These are phyloP conservation scores for Melanotaenia duboulayi DNA, from an alignment of 2,113 vertebrate species.

Conservation along the genomic window DNA sequence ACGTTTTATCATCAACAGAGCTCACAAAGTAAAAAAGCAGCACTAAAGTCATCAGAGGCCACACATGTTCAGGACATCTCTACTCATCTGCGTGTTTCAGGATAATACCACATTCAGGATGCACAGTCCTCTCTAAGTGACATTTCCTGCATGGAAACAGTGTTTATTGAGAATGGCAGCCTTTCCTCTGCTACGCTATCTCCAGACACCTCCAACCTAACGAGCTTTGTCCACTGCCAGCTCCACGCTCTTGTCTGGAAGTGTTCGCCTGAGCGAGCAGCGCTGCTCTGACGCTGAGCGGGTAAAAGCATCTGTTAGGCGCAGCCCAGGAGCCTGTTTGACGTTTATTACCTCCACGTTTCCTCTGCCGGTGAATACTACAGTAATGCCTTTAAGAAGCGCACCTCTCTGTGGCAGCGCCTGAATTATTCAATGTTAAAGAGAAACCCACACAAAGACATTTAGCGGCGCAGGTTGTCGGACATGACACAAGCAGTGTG, in stretches of 20 bases:
- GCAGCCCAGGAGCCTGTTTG: slow-evolving; percentile 76
- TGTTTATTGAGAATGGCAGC: slow-evolving; percentile 82
- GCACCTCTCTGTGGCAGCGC: slow-evolving; percentile 78
- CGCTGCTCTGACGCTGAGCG: slow-evolving; percentile 76
- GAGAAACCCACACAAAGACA: slow-evolving; percentile 77
- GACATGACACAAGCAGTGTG: slow-evolving; percentile 79
- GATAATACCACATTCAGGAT: slow-evolving; percentile 62
- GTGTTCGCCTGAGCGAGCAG: slow-evolving; percentile 77
- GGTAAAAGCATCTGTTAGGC: slow-evolving; percentile 87
- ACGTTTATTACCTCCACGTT: slow-evolving; percentile 82
- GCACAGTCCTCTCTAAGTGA: slow-evolving; percentile 72
- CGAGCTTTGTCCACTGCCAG: slow-evolving; percentile 84
- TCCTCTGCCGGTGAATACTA: slow-evolving; percentile 82
- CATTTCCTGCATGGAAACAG: slow-evolving; percentile 77
- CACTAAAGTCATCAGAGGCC: slow-evolving; percentile 24
- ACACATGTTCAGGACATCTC: slow-evolving; percentile 66
- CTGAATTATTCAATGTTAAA: slow-evolving; percentile 87
- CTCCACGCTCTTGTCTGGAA: slow-evolving; percentile 71
- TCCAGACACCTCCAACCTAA: slow-evolving; percentile 84
- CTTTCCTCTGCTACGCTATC: slow-evolving; percentile 78
- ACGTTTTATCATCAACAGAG: slow-evolving; percentile 46
- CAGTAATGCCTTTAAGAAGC: slow-evolving; percentile 79
- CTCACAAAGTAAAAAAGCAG: slow-evolving; percentile 27
- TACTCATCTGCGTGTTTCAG: slow-evolving; percentile 60
- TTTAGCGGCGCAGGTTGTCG: slow-evolving; percentile 79